These are phyloP conservation scores for Pogona vitticeps DNA, from an alignment of 2,113 vertebrate species.

Conservation along the genomic window DNA sequence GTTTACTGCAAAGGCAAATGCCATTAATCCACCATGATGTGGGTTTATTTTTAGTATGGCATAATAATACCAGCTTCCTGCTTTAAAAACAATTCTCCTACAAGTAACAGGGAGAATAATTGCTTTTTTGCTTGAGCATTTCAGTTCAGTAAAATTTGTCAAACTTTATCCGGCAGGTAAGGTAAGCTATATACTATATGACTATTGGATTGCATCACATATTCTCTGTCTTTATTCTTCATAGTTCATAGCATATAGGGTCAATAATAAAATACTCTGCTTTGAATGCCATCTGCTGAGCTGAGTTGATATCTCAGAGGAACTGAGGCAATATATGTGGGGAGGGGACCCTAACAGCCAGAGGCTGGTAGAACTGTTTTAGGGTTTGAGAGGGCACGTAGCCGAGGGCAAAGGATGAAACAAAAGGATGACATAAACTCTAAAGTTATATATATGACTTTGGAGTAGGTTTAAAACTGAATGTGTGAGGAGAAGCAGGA, in stretches of 20 bases:
- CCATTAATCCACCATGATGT: neutral
- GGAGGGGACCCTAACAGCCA: neutral
- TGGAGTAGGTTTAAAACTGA: too few species aligned
- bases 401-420: too few species aligned
- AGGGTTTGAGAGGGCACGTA: too few species aligned
- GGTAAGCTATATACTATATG: neutral
- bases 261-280: neutral
- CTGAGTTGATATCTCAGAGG: neutral
- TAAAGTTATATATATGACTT: too few species aligned
- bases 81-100: slow-evolving; percentile 2
- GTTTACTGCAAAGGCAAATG: neutral
- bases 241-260: neutral
- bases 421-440: too few species aligned
- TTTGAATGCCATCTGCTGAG: neutral
- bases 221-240: neutral
- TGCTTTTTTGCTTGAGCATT: neutral
- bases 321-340: neutral
- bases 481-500: too few species aligned
- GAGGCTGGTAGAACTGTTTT: neutral
- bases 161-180: neutral
- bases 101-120: neutral
- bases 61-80: fast-evolving
- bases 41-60: neutral
- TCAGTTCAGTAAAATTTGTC: neutral
- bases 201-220: neutral